Conservation (phyloP, 2,113 vertebrate species). For the Vulpes lagopus region DNA sequence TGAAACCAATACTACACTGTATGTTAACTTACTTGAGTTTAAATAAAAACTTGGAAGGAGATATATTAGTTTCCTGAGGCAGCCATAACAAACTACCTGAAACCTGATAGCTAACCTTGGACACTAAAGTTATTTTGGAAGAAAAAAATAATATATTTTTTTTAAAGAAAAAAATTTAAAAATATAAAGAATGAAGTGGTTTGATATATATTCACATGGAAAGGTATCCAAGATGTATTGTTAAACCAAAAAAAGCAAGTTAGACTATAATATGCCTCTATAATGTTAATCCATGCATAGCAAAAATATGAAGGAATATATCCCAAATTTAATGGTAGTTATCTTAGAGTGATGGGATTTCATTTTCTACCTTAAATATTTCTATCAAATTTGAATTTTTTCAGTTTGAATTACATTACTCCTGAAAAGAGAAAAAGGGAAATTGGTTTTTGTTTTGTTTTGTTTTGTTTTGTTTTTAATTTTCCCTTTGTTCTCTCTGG, state of each 20-base stretch:
- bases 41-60: neutral
- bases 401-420: neutral
- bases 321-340: constrained; percentile 12
- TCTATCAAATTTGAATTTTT: constrained; percentile 6
- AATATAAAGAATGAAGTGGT: neutral
- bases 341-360: neutral
- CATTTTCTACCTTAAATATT: constrained; percentile 42
- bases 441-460: neutral
- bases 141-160: neutral
- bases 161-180: neutral
- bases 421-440: constrained; percentile 14
- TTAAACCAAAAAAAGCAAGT: constrained; percentile 28
- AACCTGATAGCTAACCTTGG: too few species aligned
- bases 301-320: constrained; percentile 42
- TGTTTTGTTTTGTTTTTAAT: neutral
- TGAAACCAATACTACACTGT: neutral
- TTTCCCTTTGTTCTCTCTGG: neutral
- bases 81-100: too few species aligned
- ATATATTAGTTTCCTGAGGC: too few species aligned
- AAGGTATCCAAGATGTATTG: neutral
- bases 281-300: neutral
- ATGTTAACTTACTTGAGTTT: neutral
- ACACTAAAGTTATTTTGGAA: neutral
- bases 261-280: neutral
- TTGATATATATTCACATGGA: neutral